These are phyloP conservation scores for Apotomis turbidana DNA, from an alignment of 2,888 invertebrate species.

Conservation along the genomic window DNA sequence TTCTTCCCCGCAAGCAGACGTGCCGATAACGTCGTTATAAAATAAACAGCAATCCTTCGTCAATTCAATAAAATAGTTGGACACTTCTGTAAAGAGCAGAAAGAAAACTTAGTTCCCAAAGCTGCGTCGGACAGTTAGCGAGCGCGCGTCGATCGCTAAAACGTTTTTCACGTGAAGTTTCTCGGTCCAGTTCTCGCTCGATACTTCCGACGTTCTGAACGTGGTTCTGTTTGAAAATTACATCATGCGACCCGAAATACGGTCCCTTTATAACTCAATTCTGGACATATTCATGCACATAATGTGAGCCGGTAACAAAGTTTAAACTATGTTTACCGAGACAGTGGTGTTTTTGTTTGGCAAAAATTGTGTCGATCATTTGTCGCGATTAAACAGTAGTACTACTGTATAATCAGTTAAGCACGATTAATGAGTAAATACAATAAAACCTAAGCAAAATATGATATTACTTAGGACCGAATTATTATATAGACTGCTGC, in stretches of 20 bases:
- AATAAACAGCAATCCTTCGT: neutral
- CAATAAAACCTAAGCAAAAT: no score
- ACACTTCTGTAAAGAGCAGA: neutral
- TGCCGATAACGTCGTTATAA: neutral
- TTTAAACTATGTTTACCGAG: constrained; percentile 34
- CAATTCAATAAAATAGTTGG: constrained; percentile 5
- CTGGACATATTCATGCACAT: constrained; percentile 41
- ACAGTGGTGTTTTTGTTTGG: constrained; percentile 30
- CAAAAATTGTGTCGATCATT: constrained; percentile 2
- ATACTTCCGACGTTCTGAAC: constrained; percentile 30
- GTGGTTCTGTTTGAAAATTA: constrained; percentile 37
- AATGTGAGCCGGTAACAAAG: constrained; percentile 36
- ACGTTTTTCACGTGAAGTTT: constrained; percentile 25
- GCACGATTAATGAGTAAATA: no score
- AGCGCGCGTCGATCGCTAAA: constrained; percentile 19
- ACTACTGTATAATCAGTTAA: no score
- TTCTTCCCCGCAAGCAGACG: neutral
- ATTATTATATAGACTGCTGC: no score
- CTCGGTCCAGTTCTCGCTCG: neutral
- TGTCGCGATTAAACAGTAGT: neutral
- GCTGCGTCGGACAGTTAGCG: constrained; percentile 16
- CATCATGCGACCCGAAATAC: constrained; percentile 38
- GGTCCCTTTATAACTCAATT: constrained; percentile 42
- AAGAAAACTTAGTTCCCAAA: neutral
- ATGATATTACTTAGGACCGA: no score